phyloP scores from a whole-genome alignment of 2,888 invertebrate species.

The Protonemura montana region DNA sequence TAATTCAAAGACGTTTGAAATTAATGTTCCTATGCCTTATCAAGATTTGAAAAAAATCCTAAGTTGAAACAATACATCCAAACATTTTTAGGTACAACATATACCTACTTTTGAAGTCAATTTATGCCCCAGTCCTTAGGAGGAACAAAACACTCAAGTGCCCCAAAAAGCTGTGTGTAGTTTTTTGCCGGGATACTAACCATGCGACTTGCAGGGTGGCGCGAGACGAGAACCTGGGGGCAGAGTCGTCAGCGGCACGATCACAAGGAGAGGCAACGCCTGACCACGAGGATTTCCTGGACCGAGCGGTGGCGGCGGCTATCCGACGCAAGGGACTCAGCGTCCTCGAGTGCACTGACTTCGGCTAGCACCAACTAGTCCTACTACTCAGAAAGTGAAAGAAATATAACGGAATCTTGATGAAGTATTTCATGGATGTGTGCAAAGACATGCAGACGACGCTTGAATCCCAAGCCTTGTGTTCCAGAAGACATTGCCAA shows the following conservation, averaged over 20 bases:
- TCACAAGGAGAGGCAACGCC: slow-evolving; percentile 22
- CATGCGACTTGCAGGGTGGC: background rate
- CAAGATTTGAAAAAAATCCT: too few species aligned
- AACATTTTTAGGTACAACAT: too few species aligned
- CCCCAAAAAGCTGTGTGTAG: too few species aligned
- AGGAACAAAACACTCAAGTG: too few species aligned
- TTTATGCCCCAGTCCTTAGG: too few species aligned
- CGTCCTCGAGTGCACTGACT: slow-evolving; percentile 48
- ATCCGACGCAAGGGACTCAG: slow-evolving; percentile 76
- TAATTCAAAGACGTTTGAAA: too few species aligned
- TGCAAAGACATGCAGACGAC: background rate
- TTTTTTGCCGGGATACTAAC: too few species aligned
- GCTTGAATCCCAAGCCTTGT: background rate
- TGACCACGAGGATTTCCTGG: slow-evolving; percentile 65
- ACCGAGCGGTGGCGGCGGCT: slow-evolving; percentile 77
- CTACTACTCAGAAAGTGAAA: background rate
- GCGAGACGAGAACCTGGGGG: background rate
- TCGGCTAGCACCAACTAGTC: slow-evolving; percentile 19
- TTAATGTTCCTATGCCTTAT: too few species aligned
- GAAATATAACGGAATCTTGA: too few species aligned
- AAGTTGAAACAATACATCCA: too few species aligned
- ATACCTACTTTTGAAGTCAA: too few species aligned
- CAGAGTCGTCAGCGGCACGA: background rate
- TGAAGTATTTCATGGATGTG: too few species aligned
- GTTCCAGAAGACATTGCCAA: background rate